Evolutionary conservation across 1,140 invertebrate species (phyloP), one percentile per base, ranked within the genome.

Genomic region (Bombus huntii): DNA sequence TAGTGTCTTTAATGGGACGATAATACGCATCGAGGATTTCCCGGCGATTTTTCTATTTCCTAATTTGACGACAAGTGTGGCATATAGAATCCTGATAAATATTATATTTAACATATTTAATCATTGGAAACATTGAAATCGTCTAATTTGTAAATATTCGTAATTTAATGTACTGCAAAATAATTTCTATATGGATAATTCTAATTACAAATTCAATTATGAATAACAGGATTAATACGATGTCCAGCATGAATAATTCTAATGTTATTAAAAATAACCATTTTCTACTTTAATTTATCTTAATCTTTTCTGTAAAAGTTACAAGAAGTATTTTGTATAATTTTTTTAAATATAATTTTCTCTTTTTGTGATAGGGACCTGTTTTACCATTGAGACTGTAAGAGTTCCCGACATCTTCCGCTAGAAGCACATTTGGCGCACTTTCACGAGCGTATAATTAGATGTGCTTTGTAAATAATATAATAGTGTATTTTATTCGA

Each of bases 401-500:
- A 59, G 28, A 62, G n/a, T 34, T 79, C 28, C 28, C 9, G 0
- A 5, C 2, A 34, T 6, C 10, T 47, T n/a, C 47, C 82, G n/a
- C 74, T n/a, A 84, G 75, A 22, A 22, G 82, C 34, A 59, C 39
- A 59, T 42, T 31, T 59, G 66, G 74, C 75, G 75, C 37, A 57
- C 28, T 31, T 59, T 78, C 18, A 42, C 6, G n/a, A 79, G 28
- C 28, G 34, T 39, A 6, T 22, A 44, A 44, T 15, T 81, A 42
- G 9, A n/a, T 12, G 10, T 65, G 3, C 1, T 65, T 39, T 9
- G n/a, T 0, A 42, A 77, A 53, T 66, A 66, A 66, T 66, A 2
- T 18, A 66, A 62, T 31, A 77, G 15, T 62, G 68, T 77, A 10
- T 34, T 57, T 71, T 81, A 62, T 74, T 81, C 62, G 34, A 81